Percentiles rank a stretch among this genome's conserved stretches.
Evolutionary conservation across 2,113 vertebrate genomes (phyloP).

Genomic region (Loxodonta africana): DNA sequence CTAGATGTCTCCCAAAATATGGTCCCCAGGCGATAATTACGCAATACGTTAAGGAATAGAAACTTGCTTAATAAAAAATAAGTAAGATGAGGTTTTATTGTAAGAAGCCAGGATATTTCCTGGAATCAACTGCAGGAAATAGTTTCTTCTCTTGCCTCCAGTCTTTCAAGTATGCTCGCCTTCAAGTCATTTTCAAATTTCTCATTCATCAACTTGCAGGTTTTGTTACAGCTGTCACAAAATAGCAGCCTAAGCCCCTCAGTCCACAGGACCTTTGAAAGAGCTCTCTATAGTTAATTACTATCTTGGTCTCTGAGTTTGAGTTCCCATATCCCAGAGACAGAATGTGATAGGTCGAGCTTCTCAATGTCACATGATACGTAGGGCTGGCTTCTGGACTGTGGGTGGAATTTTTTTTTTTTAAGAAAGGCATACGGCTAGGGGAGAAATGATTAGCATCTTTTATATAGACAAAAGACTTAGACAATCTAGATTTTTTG

Average conservation of each 20-base stretch:
- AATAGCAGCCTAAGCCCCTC: not conserved
- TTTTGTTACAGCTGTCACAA: not conserved
- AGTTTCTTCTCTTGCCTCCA: not conserved
- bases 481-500: not conserved
- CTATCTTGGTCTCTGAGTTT: constrained; percentile 50
- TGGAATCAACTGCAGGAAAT: constrained; percentile 3
- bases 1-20: too few species aligned
- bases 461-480: not conserved
- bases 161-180: not conserved
- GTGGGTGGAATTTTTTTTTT: not conserved
- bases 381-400: not conserved
- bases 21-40: too few species aligned
- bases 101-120: not conserved
- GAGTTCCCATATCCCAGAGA: constrained; percentile 45
- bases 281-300: not conserved
- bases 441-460: not conserved
- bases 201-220: not conserved
- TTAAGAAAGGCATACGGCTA: not conserved
- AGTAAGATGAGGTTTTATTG: constrained; percentile 6
- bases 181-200: constrained; percentile 41
- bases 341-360: constrained; percentile 7
- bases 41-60: not conserved
- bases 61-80: constrained; percentile 15
- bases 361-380: not conserved
- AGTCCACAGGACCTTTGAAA: not conserved